Evolutionary conservation across 2,113 vertebrate genomes (phyloP).

Genomic region (Phodopus roborovskii): DNA sequence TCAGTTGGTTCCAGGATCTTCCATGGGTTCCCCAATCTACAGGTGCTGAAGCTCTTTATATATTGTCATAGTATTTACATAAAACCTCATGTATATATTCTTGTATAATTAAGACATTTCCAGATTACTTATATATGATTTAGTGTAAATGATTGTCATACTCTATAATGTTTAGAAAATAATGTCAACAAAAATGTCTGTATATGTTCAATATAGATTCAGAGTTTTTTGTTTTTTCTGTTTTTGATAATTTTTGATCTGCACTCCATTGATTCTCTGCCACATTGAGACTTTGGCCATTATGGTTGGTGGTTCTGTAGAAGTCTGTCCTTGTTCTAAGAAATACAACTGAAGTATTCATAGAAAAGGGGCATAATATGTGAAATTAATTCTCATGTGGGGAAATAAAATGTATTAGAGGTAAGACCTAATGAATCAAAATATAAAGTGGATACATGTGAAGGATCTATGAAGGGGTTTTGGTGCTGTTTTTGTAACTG

Average conservation of each 20-base stretch:
- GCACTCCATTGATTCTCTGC: background rate
- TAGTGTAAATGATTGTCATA: background rate
- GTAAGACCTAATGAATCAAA: background rate
- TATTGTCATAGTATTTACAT: background rate
- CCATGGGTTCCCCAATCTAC: background rate
- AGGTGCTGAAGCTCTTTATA: background rate
- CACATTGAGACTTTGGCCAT: slow-evolving; percentile 16
- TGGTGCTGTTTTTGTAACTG: slow-evolving; percentile 28
- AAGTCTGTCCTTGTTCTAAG: slow-evolving; percentile 15
- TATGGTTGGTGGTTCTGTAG: slow-evolving; percentile 47
- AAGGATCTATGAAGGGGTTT: background rate
- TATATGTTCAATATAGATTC: background rate
- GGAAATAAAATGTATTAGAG: slow-evolving; percentile 3
- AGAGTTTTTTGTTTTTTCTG: background rate
- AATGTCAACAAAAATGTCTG: background rate
- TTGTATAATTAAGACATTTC: background rate
- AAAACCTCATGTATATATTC: background rate
- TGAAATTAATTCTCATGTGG: background rate
- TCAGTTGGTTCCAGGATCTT: background rate
- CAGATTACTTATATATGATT: background rate
- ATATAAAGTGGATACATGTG: background rate
- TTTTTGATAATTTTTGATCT: background rate
- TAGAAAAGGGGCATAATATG: background rate
- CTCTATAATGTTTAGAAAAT: background rate
- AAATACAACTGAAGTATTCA: slow-evolving; percentile 40